Base-by-base conservation (phyloP, 2,888 invertebrate genomes). In the Mantis religiosa region DNA sequence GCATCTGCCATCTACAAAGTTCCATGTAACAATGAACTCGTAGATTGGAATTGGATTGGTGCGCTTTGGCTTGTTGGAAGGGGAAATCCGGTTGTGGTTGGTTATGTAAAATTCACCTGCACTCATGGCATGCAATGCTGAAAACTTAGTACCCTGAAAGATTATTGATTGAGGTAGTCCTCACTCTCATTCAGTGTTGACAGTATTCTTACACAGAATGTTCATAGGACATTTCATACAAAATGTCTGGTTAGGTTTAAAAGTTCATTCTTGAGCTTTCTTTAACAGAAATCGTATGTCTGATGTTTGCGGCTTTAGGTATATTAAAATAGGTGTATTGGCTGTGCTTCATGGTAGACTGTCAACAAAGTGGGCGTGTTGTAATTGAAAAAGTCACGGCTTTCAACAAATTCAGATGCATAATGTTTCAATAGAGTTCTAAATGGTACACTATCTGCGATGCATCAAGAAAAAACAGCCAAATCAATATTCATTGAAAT, bases 401-500 rank as follows among this genome's bases (percentile, higher is more conserved):
- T 71, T 71, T 54, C 15, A 71, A 71, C 4, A 71, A 6, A 3
- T 2, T 2, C 25, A 71, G 1, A 8, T 71, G 54, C 14, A 20
- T 20, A 20, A 71, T 15, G 20, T 20, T 20, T 71, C 25, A 71
- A 15, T 71, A 71, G 54, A 71, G 25, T 20, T 71, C 4, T 20
- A 71, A 71, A 20, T 71, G 54, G 20, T 71, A 71, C 6, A 71
- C 20, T 14, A 25, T 71, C 25, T 71, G 20, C 30, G 34, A 87
- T 87, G 87, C 27, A 28, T 82, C 82, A 41, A 87, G 82, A 41
- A 34, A 81, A 27, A 34, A 82, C 82, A 27, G 87, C 82, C 14
- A 87, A 87, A 34, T 87, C 87, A 7, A 87, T 87, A 34, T 87
- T 87, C 28, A 34, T 87, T 14, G 87, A 82, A 12, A 28, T 86